A percentile compares a stretch with the other conserved stretches of the same genome.
These are phyloP conservation scores for Telenomus remus DNA, from an alignment of 1,140 invertebrate genomes.

Conservation along the genomic window DNA sequence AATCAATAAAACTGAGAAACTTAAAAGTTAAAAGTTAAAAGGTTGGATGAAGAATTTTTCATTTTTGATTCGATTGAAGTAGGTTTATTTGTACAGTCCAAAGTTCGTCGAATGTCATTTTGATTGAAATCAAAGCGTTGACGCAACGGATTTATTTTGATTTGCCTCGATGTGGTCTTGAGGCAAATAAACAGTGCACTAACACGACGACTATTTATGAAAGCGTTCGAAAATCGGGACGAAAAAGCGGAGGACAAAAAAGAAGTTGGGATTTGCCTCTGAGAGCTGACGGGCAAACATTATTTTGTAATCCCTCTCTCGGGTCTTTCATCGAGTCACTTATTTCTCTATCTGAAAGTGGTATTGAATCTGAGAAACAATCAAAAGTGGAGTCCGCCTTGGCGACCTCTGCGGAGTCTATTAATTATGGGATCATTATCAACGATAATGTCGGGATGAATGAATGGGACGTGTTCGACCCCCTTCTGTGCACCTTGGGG, in stretches of 20 bases:
- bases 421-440: conserved; percentile 45
- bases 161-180: conserved; percentile 27
- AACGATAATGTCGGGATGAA: conserved; percentile 51
- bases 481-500: conserved; percentile 56
- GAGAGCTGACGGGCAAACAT: conserved; percentile 37
- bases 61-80: too few species aligned
- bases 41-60: too few species aligned
- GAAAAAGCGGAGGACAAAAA: conserved; percentile 15
- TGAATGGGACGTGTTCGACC: conserved; percentile 52
- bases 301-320: conserved; percentile 35
- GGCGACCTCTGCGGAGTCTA: conserved; percentile 5
- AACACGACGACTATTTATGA: conserved; percentile 47
- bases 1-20: too few species aligned
- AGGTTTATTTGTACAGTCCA: neutral
- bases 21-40: too few species aligned
- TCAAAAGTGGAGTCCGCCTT: too few species aligned
- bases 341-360: conserved; percentile 9
- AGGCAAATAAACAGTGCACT: conserved; percentile 50
- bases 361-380: neutral
- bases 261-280: conserved; percentile 15
- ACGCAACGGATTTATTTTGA: conserved; percentile 35
- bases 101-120: conserved; percentile 8
- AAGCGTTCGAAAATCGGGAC: conserved; percentile 14
- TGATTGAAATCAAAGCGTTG: conserved; percentile 23
- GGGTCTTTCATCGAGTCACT: conserved; percentile 20